Base-by-base conservation (phyloP, 35 echinoderm and acorn worm species). In the Apostichopus japonicus region DNA sequence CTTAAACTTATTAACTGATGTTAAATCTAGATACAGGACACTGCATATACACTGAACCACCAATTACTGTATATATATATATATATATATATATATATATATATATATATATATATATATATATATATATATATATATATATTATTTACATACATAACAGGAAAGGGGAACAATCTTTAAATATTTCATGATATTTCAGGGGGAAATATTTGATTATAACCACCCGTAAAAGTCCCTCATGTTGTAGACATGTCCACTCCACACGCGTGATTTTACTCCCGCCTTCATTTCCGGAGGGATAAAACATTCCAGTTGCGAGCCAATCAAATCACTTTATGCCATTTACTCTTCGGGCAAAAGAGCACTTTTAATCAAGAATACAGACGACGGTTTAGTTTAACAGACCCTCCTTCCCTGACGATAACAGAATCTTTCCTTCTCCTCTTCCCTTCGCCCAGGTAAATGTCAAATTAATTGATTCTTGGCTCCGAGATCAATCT, bases 391-490 rank as follows among this genome's bases (percentile, higher is more conserved):
- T 84, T n/a, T 84, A 75, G 71, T 75, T 75, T 75, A 75, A 75
- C 71, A 75, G 71, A 75, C 71, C 71, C 71, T 75, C 71, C 71
- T 19, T 21, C n/a, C 33, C 71, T 75, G 71, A 75, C 71, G 17
- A 75, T 75, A 75, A 75, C 71, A 75, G 2, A 75, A 21, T n/a
- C 71, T n/a, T 23, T 0, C 21, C n/a, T 75, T 67, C 44, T 54
- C 54, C 8, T 6, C 79, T 55, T 19, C 15, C 13, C 19, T 84
- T 84, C 33, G 81, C 81, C 33, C 81, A 84, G 81, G 81, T 84
- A 84, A 84, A 84, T 84, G 81, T 84, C 53, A 84, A 84, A 84
- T 84, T 84, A 84, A 84, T 84, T 84, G 81, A 84, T 84, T 84
- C 81, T 84, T 84, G 56, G 54, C 81, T 84, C 81, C 14, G 21